Evolutionary conservation across 2,113 vertebrate species (phyloP), one percentile per base, ranked within the genome.

Genomic region (Sinocyclocheilus anophthalmus): DNA sequence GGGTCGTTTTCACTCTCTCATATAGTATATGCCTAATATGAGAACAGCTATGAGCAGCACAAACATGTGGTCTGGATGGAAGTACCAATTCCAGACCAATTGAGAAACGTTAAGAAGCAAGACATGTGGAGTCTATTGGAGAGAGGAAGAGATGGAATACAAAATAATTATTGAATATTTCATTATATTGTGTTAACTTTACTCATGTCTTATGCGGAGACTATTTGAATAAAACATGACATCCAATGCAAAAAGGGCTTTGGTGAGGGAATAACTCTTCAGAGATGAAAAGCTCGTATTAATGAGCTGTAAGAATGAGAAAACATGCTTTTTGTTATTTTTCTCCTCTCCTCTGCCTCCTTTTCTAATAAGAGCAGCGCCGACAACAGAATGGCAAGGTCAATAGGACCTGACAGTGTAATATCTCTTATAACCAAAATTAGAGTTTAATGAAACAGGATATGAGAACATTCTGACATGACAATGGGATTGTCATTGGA

Each of bases 121-220:
- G 79, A 67, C 39, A 45, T 42, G 42, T 42, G 42, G 42, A 9
- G 26, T 42, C 57, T 61, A 48, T 76, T 5, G 3, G 33, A 79
- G 18, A 76, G 55, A 45, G 20, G 18, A 37, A 39, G 42, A 53
- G 69, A 48, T 72, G 65, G 78, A 84, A 76, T 88, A 86, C 81
- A 90, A 82, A 90, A 86, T 9, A 85, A 33, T 83, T 45, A 55
- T 75, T 30, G 20, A 84, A 86, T 80, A 81, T 88, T 88, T 89
- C 53, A 85, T 67, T 82, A 77, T 83, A 83, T 73, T 50, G 22
- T 73, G 69, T 73, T 72, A 75, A 24, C 82, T 84, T 84, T 84
- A 82, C 65, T 18, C 20, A 70, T 89, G 65, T 26, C 69, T 63
- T 39, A 69, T 63, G 79, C 83, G 18, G 57, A 88, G 63, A 24